A percentile compares a stretch with the other conserved stretches of the same genome.
Conservation (phyloP, 2,113 vertebrate species). For the Megaceryle maxima region DNA sequence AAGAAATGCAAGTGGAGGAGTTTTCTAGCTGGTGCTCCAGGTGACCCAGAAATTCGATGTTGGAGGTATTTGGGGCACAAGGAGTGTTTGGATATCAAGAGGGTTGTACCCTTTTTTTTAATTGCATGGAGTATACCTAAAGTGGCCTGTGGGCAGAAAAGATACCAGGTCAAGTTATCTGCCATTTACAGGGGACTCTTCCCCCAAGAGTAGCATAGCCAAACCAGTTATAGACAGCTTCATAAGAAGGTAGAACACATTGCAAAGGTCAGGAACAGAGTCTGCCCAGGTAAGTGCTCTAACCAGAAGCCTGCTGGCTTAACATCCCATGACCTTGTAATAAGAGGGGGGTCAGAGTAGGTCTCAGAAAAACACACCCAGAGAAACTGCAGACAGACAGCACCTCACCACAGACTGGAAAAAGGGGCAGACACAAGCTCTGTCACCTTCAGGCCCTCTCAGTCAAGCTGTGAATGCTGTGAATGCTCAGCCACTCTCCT, state of each 20-base stretch:
- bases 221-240: not conserved
- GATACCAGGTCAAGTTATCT: not conserved
- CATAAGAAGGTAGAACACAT: not conserved
- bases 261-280: not conserved
- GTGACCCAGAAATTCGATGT: not conserved
- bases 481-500: not conserved
- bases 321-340: not conserved
- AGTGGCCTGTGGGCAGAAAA: not conserved
- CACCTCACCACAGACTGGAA: not conserved
- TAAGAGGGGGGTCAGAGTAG: not conserved
- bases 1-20: fast-evolving
- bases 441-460: not conserved
- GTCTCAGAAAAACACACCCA: not conserved
- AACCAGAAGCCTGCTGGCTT: not conserved
- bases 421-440: not conserved
- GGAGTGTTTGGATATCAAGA: not conserved
- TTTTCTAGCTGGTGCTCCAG: not conserved
- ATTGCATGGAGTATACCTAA: not conserved
- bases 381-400: not conserved
- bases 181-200: not conserved
- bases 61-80: not conserved
- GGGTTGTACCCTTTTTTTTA: not conserved
- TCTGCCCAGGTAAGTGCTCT: not conserved
- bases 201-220: fast-evolving
- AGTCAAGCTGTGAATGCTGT: not conserved